Evolutionary conservation across 1,140 invertebrate genomes (phyloP).

Genomic region (Amyelois transitella): DNA sequence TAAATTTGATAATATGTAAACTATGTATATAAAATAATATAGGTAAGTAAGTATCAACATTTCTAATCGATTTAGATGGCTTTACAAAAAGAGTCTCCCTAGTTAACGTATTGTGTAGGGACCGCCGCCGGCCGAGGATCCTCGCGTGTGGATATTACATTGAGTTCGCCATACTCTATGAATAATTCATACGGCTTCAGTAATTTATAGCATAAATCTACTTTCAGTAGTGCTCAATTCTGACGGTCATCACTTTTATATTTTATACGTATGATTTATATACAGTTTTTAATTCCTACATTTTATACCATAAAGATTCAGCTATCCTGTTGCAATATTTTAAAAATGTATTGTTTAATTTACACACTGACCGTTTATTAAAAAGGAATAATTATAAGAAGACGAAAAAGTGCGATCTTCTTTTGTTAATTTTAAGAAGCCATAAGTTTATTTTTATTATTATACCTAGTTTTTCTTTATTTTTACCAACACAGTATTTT

Average conservation of each 20-base stretch:
- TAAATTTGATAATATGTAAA: neutral
- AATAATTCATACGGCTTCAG: constrained; percentile 21
- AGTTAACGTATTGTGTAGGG: neutral
- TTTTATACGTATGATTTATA: neutral
- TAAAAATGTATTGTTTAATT: too few relatives aligned
- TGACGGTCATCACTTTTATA: neutral
- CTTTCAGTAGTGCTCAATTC: constrained; percentile 10
- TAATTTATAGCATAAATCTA: constrained; percentile 19
- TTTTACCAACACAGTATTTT: too few relatives aligned
- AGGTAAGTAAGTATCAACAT: neutral
- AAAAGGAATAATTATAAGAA: too few relatives aligned
- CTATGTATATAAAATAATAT: too few relatives aligned
- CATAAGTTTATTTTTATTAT: too few relatives aligned
- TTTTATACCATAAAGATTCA: neutral
- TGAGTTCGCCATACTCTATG: constrained; percentile 15
- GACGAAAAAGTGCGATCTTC: too few relatives aligned
- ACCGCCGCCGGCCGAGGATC: neutral
- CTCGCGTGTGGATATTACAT: constrained; percentile 10
- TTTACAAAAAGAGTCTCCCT: neutral
- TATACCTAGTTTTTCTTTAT: too few relatives aligned
- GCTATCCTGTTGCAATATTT: neutral
- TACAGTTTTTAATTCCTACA: neutral
- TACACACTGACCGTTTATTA: too few relatives aligned
- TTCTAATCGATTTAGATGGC: neutral
- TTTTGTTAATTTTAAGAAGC: too few relatives aligned